Evolutionary conservation across 2,113 vertebrate species (phyloP).

Genomic region (Chloebia gouldiae): DNA sequence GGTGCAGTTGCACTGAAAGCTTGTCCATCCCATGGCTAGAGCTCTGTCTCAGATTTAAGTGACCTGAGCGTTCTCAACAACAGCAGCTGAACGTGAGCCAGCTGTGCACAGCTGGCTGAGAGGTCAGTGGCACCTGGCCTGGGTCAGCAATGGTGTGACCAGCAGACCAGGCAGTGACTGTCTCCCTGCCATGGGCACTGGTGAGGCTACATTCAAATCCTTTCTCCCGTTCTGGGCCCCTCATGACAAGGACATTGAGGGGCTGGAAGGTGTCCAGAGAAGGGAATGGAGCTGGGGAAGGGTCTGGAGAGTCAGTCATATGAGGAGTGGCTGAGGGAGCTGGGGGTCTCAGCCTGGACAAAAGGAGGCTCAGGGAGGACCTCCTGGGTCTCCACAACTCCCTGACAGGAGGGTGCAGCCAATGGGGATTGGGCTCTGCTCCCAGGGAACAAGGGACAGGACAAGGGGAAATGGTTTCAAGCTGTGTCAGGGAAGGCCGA

Average conservation of each 20-base stretch:
- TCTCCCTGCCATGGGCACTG: neutral
- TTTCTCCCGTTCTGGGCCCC: neutral
- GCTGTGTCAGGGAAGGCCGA: neutral
- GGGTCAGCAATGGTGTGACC: neutral
- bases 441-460: neutral
- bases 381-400: neutral
- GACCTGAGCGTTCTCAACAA: neutral
- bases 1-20: neutral
- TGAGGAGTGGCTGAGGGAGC: neutral
- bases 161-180: neutral
- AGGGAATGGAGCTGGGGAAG: neutral
- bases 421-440: fast-evolving
- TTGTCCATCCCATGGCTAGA: neutral
- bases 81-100: neutral
- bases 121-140: neutral
- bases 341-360: neutral
- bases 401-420: neutral
- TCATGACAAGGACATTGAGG: neutral
- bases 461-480: neutral
- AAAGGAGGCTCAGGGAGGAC: neutral
- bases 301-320: neutral
- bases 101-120: neutral
- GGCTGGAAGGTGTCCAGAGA: neutral
- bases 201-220: neutral
- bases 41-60: neutral